Evolutionary conservation across 2,888 invertebrate species (phyloP), one percentile per base, ranked within the genome.

Genomic region (Dynastes hyllus): DNA sequence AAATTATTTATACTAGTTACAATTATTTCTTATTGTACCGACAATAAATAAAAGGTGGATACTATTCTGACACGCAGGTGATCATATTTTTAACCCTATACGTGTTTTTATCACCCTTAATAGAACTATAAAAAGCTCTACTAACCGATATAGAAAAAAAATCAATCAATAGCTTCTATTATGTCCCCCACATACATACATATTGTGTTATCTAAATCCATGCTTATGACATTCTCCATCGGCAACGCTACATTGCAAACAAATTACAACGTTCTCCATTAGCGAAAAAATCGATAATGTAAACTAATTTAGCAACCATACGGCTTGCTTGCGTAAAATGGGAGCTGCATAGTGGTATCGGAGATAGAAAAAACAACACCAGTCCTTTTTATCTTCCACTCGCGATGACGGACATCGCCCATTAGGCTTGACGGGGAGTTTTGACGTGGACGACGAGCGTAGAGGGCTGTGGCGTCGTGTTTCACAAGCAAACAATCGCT

Each of bases 211-310:
- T 63, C 63, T 63, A 63, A 63, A 63, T 32, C 3, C 63, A 32
- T 63, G 27, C 32, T 63, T 32, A 32, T 63, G 63, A 63, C 13
- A 37, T 13, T 32, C 32, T 4, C 27, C 9, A 6, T 9, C 29
- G 13, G 27, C 32, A 63, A 29, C 29, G 6, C 27, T 16, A 22
- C 13, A 27, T 69, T 5, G 69, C 51, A 45, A 16, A 50, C 50
- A 45, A 50, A 69, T 45, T 51, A 45, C 16, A 51, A 22, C 2
- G 51, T n/a, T 51, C 13, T 22, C 69, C 69, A 69, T 51, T 51
- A 69, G 27, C 16, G 55, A 58, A 69, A 27, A 69, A 69, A 69
- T 69, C 69, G 29, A 69, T 69, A 69, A 51, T 51, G 51, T 27
- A 69, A 69, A 69, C 27, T 69, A 51, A 69, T 69, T 51, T 53